Conservation (phyloP, 2,797 vertebrate genomes). For the Triplophysa yarkandensis region DNA sequence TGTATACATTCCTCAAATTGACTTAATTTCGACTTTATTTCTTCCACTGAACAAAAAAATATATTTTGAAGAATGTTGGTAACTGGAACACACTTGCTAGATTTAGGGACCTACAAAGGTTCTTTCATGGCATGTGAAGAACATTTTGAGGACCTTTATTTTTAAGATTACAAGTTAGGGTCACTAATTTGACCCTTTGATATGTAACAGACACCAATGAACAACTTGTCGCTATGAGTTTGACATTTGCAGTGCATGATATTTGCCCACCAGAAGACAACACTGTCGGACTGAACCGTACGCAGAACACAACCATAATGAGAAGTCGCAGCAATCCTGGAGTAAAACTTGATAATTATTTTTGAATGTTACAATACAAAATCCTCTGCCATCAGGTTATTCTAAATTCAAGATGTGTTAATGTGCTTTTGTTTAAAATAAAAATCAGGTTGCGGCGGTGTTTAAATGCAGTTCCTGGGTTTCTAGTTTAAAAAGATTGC, state of each 20-base stretch:
- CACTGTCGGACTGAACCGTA: conserved; percentile 7
- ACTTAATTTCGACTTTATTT: not conserved
- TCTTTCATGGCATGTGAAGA: too few relatives aligned
- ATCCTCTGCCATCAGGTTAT: conserved; percentile 90
- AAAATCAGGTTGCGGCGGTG: not conserved
- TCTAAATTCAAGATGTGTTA: not conserved
- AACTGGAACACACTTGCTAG: too few relatives aligned
- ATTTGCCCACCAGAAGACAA: conserved; percentile 20
- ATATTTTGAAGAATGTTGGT: too few relatives aligned
- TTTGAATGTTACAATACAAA: conserved; percentile 86
- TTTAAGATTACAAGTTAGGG: not conserved
- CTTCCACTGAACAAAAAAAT: not conserved
- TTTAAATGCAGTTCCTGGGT: not conserved
- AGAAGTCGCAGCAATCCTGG: conserved; percentile 94
- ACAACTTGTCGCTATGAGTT: conserved; percentile 5
- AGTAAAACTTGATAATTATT: conserved; percentile 91
- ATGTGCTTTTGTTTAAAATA: not conserved
- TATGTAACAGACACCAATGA: conserved; percentile 54
- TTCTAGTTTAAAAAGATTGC: not conserved
- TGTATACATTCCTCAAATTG: too few relatives aligned
- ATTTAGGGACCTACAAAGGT: too few relatives aligned
- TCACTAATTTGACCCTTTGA: conserved; percentile 3
- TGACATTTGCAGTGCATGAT: conserved; percentile 55
- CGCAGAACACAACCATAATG: conserved; percentile 69
- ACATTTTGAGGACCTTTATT: too few relatives aligned